Conservation (phyloP, 2,113 vertebrate species). For the Spea multiplicata region DNA sequence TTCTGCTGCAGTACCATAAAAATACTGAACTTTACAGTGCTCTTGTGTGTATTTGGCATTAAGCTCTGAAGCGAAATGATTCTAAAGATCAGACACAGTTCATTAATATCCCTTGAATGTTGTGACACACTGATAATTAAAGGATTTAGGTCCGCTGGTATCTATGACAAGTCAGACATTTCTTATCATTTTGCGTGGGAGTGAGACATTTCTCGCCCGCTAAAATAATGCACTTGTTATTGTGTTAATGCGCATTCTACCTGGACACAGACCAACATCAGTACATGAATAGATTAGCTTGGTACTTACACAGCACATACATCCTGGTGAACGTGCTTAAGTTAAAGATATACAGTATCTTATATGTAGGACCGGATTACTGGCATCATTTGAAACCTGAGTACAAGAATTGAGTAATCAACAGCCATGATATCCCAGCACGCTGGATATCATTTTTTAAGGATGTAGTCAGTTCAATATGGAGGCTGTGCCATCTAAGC, state of each 20-base stretch:
- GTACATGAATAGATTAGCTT: not conserved
- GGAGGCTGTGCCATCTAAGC: too few species aligned
- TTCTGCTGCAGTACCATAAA: not conserved
- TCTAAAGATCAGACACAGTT: conserved; percentile 16
- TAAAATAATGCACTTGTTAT: not conserved
- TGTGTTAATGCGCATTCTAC: not conserved
- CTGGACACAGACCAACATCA: not conserved
- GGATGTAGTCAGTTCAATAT: too few species aligned
- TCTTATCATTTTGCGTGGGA: not conserved
- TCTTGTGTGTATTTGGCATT: not conserved
- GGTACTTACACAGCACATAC: too few species aligned
- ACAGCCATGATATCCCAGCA: too few species aligned
- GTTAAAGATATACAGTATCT: too few species aligned
- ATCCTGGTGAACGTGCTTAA: too few species aligned
- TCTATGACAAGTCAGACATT: not conserved
- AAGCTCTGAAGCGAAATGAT: not conserved
- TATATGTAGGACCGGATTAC: too few species aligned
- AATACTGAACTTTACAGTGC: not conserved
- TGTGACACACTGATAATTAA: not conserved
- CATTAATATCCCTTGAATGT: conserved; percentile 1
- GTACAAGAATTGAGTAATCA: too few species aligned
- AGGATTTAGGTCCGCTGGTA: not conserved
- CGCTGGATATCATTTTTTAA: too few species aligned
- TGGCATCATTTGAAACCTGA: too few species aligned
- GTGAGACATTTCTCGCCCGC: not conserved